Evolutionary conservation across 2,888 invertebrate species (phyloP), one percentile per base, ranked within the genome.

Genomic region (Bursaphelenchus okinawaensis): DNA sequence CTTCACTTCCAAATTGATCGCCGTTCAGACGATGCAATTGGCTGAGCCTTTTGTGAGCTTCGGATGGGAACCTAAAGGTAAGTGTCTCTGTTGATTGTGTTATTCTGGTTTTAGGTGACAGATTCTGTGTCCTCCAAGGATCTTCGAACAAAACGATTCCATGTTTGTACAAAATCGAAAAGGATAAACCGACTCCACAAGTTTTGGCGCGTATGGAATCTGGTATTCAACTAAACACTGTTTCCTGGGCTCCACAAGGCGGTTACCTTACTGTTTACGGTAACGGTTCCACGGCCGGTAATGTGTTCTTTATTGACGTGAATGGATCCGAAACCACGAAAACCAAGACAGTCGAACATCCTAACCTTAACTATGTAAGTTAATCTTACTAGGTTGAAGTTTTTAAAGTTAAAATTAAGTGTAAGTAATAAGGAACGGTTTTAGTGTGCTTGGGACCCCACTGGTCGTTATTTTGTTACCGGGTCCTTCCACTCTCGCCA

Each of bases 361-460:
- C 66, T 0, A 70, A 74, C 9, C 51, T 71, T 22, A 75, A 71
- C 52, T 68, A 71, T 65, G 68, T 68, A 31, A 28, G 23, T 23
- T 8, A 9, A 16, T 63, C 3, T 9, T 9, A 7, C 63, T 19
- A 19, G 63, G 20, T 60, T 63, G 64, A 7, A 22, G 20, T n/a
- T 20, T 50, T 24, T 19, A 12, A 4, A 2, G 1, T 19, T 56
- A 24, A n/a, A n/a, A n/a, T n/a, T n/a, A n/a, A n/a, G n/a, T n/a
- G n/a, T n/a, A n/a, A n/a, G n/a, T n/a, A n/a, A n/a, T n/a, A n/a
- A n/a, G n/a, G n/a, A n/a, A 4, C n/a, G 19, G 81, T 92, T 93
- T 0, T 93, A 95, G 83, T 92, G 96, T 0, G 95, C 95, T 84
- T 99, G 98, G 98, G 98, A 99, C 85, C 96, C 98, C 0, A 98